Base-by-base conservation (phyloP, 2,113 vertebrate species). In the Tachuris rubrigastra region DNA sequence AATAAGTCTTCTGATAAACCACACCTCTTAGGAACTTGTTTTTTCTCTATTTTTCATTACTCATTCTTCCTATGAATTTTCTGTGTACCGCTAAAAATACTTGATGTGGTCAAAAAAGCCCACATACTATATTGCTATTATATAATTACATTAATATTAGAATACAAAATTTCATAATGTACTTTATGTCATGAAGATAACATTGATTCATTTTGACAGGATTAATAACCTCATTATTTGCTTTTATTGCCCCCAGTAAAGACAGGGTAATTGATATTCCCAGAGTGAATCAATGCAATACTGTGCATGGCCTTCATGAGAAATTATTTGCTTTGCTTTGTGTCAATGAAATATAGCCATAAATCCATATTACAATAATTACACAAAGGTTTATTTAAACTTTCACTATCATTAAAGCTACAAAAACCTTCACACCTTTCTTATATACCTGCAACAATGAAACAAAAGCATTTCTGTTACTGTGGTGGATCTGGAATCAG, bases 201-300 rank as follows among this genome's bases (percentile, higher is more conserved):
- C 59, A 88, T 35, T 77, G 79, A 92, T 87, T 94, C 28, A 81
- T 78, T 92, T 63, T 89, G 90, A 90, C 87, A 94, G 49, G 31
- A 83, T 37, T 84, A 90, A 94, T 71, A 93, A 71, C 25, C n/a
- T 62, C 71, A 73, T 30, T 6, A 41, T 82, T 93, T 87, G 67
- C n/a, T 80, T 89, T 76, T 69, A 78, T 52, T 90, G 73, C 66
- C 33, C 49, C 35, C 42, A 65, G 8, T 85, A 90, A 92, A 77
- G 60, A 77, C 20, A 77, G 27, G 37, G 23, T 71, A 92, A 89
- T 76, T 83, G 58, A 86, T 79, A 84, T 16, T 87, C 46, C 55
- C 68, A 66, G 37, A 60, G 20, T 33, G 69, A 90, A 87, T 86
- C 78, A 85, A 86, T 63, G 89, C 42, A 59, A 30, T 76, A 76